Conservation (phyloP, 2,797 vertebrate species). For the Danio albolineatus region DNA sequence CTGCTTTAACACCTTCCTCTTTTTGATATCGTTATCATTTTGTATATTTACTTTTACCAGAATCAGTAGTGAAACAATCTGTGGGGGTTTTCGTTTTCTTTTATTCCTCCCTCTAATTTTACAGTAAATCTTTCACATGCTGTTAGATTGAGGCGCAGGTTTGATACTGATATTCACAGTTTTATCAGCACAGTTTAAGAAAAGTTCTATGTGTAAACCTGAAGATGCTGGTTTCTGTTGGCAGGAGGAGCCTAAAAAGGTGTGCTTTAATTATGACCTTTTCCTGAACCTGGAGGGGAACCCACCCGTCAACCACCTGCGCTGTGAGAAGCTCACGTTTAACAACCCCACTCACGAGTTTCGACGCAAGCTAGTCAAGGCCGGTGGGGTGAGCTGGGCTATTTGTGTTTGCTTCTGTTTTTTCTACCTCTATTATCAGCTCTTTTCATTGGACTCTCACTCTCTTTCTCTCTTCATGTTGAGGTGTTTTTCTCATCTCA, state of each 20-base stretch:
- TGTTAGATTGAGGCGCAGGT: neutral
- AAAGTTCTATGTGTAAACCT: neutral
- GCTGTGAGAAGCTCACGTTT: constrained; percentile 97
- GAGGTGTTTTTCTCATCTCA: constrained; percentile 62
- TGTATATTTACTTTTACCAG: constrained; percentile 10
- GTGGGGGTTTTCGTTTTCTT: neutral
- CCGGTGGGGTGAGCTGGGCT: constrained; percentile 88
- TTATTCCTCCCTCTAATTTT: neutral
- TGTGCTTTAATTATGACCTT: constrained; percentile 95
- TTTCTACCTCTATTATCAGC: constrained; percentile 41
- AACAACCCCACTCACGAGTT: constrained; percentile 98
- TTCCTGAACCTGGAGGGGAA: constrained; percentile 97
- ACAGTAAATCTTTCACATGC: constrained; percentile 17
- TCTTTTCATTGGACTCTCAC: neutral
- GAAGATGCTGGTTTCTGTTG: neutral
- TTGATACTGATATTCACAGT: neutral
- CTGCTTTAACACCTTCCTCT: neutral
- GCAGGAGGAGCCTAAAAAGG: constrained; percentile 94
- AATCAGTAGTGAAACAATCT: neutral
- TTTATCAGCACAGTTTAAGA: neutral
- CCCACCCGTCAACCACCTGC: constrained; percentile 95
- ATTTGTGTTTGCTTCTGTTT: constrained; percentile 24
- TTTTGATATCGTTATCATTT: neutral
- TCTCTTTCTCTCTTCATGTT: constrained; percentile 19
- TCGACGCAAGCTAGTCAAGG: constrained; percentile 91